Evolutionary conservation across 2,797 vertebrate genomes (phyloP), one percentile per base, ranked within the genome.

Genomic region (Podarcis siculus): DNA sequence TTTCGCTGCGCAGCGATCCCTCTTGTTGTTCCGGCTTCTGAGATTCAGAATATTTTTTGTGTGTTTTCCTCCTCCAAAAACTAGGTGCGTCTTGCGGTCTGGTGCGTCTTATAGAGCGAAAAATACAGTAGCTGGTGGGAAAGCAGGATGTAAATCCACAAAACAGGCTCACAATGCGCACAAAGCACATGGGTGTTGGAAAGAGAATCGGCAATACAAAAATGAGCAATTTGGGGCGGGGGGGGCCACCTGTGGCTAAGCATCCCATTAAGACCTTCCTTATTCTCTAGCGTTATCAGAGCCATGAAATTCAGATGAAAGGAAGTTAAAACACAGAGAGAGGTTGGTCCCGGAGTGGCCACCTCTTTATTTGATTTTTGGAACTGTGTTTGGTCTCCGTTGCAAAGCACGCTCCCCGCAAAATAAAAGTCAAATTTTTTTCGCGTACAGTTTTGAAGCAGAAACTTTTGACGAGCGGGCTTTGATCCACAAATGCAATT

Each of bases 401-500:
- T 89, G 87, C 87, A 91, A 37, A 87, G 90, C 90, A n/a, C 79
- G 77, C 90, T 90, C 89, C 76, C 73, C 76, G 58, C 94, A 93
- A 94, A 96, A 90, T 39, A n/a, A 95, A 91, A 92, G 94, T 92
- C 92, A 95, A 95, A 94, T 94, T 94, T 95, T 95, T 92, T 92
- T 91, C 91, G 91, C 93, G 90, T 86, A 95, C 84, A 25, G 77
- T 95, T 96, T 95, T 95, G 95, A 96, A 95, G 95, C 94, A 93
- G 35, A 94, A 97, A 96, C 95, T 96, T 95, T 87, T 90, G 95
- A 94, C 25, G 76, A 94, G 93, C n/a, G 85, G 95, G 92, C 96
- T 97, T 97, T 97, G 96, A 97, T 97, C 96, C 96, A 87, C 96
- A 96, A 96, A 96, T 96, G 95, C 95, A 96, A 97, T 97, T 97